Evolutionary conservation across 2,113 vertebrate species (phyloP), one percentile per base, ranked within the genome.

Genomic region (Calonectris borealis): DNA sequence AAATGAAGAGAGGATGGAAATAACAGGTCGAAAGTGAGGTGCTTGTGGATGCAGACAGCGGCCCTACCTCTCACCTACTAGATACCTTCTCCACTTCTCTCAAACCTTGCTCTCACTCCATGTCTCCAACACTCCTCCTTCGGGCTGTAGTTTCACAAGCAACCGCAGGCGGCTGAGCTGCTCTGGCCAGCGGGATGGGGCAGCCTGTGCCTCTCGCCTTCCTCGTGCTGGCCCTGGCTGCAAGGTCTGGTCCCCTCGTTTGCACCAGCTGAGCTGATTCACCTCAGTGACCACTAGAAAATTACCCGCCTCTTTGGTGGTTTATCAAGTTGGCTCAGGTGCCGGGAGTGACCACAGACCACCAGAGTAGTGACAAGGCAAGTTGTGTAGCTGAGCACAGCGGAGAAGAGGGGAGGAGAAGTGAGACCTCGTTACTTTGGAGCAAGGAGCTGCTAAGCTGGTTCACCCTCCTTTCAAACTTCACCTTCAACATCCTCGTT

Each of bases 181-280:
- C 52, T 54, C 76, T 61, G 27, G 31, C 17, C 46, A 73, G 42
- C 0, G 0, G 42, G 11, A 75, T 13, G 14, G 27, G 42, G 29
- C 46, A 75, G n/a, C 38, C 51, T 8, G 4, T 16, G 15, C 27
- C 14, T 61, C 82, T 62, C 3, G 1, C 11, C n/a, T 76, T 44
- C 13, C 25, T 68, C 5, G 1, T 34, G 19, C 48, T 68, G 27
- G n/a, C 27, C 38, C 19, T 36, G 25, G 9, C 66, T 29, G 20
- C 58, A 69, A 26, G 10, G 13, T 48, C 15, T 5, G 0, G 2
- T 44, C 38, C 11, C 9, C 15, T 55, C 0, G 0, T 79, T 75
- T 62, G 36, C 55, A 57, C 6, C 77, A 73, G 36, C 36, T n/a
- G 40, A 44, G 27, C n/a, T 46, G 40, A 57, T 75, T 62, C 40